Evolutionary conservation across 2,888 invertebrate genomes (phyloP).

Genomic region (Pediacus dermestoides): DNA sequence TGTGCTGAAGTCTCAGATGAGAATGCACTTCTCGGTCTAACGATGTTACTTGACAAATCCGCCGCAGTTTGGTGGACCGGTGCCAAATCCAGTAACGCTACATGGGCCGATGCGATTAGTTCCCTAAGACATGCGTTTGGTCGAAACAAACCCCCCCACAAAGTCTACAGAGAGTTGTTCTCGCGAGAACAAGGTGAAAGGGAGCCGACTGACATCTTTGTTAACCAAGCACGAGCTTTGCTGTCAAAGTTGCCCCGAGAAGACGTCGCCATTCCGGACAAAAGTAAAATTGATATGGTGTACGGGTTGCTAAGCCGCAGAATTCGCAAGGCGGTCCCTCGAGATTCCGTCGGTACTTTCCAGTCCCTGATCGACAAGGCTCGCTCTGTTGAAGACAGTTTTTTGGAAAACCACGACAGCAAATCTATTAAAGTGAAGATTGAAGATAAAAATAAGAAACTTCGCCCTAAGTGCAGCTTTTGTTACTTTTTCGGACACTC

Average conservation of each 20-base stretch:
- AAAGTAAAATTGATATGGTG: slow-evolving; percentile 13
- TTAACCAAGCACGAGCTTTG: slow-evolving; percentile 11
- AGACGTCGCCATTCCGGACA: slow-evolving; percentile 10
- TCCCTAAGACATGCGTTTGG: slow-evolving; percentile 17
- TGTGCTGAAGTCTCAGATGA: slow-evolving; percentile 21
- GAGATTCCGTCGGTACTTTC: slow-evolving; percentile 10
- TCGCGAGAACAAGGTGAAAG: slow-evolving; percentile 12
- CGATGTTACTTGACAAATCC: slow-evolving; percentile 21
- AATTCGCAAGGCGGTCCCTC: slow-evolving; percentile 6
- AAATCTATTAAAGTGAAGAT: not conserved
- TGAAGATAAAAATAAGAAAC: slow-evolving; percentile 2
- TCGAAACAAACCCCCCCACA: slow-evolving; percentile 15
- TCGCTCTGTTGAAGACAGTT: slow-evolving; percentile 10
- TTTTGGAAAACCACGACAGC: not conserved
- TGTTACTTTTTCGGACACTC: slow-evolving; percentile 13
- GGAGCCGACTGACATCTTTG: slow-evolving; percentile 17
- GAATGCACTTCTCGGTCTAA: slow-evolving; percentile 24
- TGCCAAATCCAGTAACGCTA: slow-evolving; percentile 12
- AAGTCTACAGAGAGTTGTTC: slow-evolving; percentile 20
- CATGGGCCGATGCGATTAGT: slow-evolving; percentile 20
- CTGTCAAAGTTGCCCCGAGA: slow-evolving; percentile 7
- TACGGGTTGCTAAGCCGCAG: slow-evolving; percentile 13
- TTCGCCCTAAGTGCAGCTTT: slow-evolving; percentile 9
- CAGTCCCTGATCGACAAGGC: slow-evolving; percentile 12
- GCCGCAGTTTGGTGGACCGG: slow-evolving; percentile 28